These are phyloP conservation scores for Sarcophaga rosellei DNA, from an alignment of 2,888 invertebrate genomes.

Conservation along the genomic window DNA sequence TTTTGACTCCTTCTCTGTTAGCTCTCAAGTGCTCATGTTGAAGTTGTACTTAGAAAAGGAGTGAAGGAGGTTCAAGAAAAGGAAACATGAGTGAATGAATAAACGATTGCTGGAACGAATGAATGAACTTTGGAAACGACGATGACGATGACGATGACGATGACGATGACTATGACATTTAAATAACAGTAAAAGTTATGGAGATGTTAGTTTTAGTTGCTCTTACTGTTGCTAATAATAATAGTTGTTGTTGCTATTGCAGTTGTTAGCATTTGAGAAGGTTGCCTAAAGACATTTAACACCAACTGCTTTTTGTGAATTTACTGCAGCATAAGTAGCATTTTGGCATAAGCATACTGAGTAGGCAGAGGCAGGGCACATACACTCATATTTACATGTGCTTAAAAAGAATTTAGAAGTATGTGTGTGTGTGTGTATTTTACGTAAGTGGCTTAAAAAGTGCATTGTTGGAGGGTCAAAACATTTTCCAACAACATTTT, in stretches of 20 bases:
- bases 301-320: slow-evolving; percentile 13
- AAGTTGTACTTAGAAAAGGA: neutral
- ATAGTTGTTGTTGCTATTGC: neutral
- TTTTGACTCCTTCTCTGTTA: neutral
- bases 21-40: neutral
- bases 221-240: neutral
- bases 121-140: neutral
- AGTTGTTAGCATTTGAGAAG: slow-evolving; percentile 9
- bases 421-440: neutral
- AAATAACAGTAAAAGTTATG: neutral
- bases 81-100: neutral
- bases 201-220: no score
- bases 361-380: neutral
- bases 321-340: neutral
- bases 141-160: neutral
- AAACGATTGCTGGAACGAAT: neutral
- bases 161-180: neutral
- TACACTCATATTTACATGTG: neutral
- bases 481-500: no score
- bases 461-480: neutral
- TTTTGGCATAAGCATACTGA: neutral
- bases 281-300: slow-evolving; percentile 24
- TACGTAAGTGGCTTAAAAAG: neutral
- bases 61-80: neutral
- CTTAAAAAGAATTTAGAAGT: neutral